Evolutionary conservation across 2,797 vertebrate genomes (phyloP).

Genomic region (Podarcis siculus): DNA sequence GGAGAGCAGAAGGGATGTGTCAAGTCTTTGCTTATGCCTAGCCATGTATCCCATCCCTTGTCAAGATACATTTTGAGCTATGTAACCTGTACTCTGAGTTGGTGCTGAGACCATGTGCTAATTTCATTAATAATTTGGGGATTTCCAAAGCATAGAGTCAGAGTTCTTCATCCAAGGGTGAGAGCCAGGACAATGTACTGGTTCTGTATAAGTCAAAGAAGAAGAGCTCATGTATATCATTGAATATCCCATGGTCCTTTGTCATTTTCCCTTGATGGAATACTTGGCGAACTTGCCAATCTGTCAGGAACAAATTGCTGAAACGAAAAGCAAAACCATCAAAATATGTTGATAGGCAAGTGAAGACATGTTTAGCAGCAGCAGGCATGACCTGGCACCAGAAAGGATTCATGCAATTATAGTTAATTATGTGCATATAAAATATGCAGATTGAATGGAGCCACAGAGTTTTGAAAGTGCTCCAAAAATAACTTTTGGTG

Average conservation of each 20-base stretch:
- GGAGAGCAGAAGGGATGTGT: neutral
- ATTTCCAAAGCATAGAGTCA: no score
- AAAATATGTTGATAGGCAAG: neutral
- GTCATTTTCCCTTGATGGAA: neutral
- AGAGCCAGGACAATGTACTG: no score
- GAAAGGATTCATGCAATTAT: neutral
- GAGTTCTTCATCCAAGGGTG: no score
- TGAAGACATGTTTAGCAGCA: slow-evolving; percentile 4
- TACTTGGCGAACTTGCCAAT: neutral
- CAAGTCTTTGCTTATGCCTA: neutral
- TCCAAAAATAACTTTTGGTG: neutral
- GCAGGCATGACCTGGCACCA: neutral
- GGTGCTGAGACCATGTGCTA: no score
- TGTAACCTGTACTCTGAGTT: no score
- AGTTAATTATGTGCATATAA: neutral
- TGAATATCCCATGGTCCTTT: neutral
- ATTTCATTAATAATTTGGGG: no score
- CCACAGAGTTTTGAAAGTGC: neutral
- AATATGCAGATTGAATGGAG: neutral
- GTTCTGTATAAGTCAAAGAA: neutral
- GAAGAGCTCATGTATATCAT: neutral
- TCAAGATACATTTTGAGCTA: no score
- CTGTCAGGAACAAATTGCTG: neutral
- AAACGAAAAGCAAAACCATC: neutral
- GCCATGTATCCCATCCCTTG: neutral